Conservation (phyloP, 2,113 vertebrate species). For the Platysteira castanea region DNA sequence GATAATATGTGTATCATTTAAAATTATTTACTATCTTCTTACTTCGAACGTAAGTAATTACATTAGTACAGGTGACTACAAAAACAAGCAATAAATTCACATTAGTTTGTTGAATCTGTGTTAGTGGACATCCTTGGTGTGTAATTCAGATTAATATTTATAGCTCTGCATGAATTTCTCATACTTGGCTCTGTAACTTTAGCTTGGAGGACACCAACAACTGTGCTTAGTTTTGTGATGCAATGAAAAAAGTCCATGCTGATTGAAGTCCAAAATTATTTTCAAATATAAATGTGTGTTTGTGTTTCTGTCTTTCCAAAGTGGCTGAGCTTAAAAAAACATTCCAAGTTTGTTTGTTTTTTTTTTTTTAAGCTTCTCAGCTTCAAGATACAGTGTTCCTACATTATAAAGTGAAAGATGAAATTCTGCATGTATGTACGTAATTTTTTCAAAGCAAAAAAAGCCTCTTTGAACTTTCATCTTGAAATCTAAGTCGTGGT, state of each 20-base stretch:
- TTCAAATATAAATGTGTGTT: slow-evolving; percentile 18
- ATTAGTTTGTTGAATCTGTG: slow-evolving; percentile 63
- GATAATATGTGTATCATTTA: slow-evolving; percentile 40
- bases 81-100: slow-evolving; percentile 64
- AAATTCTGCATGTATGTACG: not conserved
- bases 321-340: not conserved
- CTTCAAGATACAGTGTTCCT: not conserved
- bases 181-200: slow-evolving; percentile 28
- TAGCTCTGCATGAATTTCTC: slow-evolving; percentile 29
- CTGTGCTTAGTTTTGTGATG: not conserved
- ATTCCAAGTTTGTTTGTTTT: not conserved
- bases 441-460: not conserved
- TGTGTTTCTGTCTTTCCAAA: not conserved
- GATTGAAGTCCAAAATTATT: slow-evolving; percentile 22
- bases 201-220: slow-evolving; percentile 37
- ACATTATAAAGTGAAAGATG: not conserved
- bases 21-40: slow-evolving; percentile 42
- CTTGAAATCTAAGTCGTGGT: not conserved
- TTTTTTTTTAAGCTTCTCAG: not conserved
- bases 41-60: slow-evolving; percentile 59
- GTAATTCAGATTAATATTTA: slow-evolving; percentile 63
- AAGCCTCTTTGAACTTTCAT: not conserved
- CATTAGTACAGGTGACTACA: slow-evolving; percentile 51
- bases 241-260: not conserved
- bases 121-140: slow-evolving; percentile 47